Evolutionary conservation across 1,140 invertebrate genomes (phyloP).

Genomic region (Monomorium pharaonis): DNA sequence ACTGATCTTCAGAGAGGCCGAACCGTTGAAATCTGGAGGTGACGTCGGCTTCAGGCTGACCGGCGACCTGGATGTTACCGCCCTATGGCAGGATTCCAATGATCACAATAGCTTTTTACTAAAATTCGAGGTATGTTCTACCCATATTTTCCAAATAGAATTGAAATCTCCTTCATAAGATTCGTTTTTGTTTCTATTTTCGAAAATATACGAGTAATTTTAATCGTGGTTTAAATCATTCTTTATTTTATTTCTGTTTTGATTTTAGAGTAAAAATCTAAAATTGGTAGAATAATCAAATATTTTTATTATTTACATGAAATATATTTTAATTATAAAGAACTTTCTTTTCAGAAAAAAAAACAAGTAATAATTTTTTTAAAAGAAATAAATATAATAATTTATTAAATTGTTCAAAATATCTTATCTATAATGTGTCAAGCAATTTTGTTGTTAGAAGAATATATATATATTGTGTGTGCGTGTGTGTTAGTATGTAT

Average conservation of each 20-base stretch:
- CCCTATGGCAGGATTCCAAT: conserved; percentile 86
- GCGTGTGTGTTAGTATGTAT: no score
- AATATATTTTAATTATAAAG: not conserved
- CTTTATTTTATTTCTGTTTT: not conserved
- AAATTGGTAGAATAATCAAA: not conserved
- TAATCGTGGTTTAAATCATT: not conserved
- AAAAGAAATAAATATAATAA: not conserved
- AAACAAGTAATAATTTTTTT: not conserved
- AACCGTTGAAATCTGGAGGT: conserved; percentile 78
- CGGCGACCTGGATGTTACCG: conserved; percentile 83
- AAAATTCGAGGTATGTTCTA: conserved; percentile 80
- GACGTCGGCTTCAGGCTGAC: conserved; percentile 87
- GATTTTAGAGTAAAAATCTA: not conserved
- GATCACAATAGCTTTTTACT: conserved; percentile 82
- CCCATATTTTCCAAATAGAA: not conserved
- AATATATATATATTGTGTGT: no score
- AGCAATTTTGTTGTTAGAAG: not conserved
- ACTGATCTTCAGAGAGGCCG: conserved; percentile 84
- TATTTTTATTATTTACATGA: not conserved
- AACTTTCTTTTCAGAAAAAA: no score
- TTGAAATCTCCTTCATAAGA: not conserved
- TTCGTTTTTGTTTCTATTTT: no score
- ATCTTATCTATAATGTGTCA: not conserved
- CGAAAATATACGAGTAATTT: not conserved
- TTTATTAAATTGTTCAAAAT: not conserved